A percentile compares a stretch with the other conserved stretches of the same genome.
phyloP scores from a whole-genome alignment of 2,797 vertebrate species.

The Thalassophryne amazonica region DNA sequence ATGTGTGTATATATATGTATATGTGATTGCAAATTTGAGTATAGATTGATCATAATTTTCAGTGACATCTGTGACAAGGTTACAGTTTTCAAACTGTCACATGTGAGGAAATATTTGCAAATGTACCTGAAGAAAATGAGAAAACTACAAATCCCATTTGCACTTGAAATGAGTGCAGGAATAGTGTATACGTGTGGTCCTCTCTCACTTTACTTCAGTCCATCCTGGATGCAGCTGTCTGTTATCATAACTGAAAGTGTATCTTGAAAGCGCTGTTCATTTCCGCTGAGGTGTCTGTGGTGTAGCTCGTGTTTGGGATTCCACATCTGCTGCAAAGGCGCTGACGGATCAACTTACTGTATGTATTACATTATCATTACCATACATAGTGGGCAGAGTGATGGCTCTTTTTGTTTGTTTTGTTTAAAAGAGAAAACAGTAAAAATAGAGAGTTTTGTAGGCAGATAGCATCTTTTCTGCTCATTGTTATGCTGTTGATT shows the following conservation, averaged over 20 bases:
- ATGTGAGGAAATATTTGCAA: background rate
- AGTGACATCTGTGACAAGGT: no score
- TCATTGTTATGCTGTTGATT: conserved; percentile 17
- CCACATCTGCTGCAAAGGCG: conserved; percentile 14
- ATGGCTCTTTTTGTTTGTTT: background rate
- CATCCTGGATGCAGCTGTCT: conserved; percentile 30
- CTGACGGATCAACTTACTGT: conserved; percentile 37
- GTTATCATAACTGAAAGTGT: conserved; percentile 16
- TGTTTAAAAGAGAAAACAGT: background rate
- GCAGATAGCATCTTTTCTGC: conserved; percentile 39
- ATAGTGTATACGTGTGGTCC: conserved; percentile 4
- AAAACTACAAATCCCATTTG: conserved; percentile 60
- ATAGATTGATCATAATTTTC: no score
- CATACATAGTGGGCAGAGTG: background rate
- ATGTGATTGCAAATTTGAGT: no score
- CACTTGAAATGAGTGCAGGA: conserved; percentile 49
- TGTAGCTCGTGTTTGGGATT: background rate
- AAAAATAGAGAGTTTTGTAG: conserved; percentile 2
- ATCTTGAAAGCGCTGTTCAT: conserved; percentile 15
- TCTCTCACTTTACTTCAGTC: conserved; percentile 32
- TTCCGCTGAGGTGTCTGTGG: conserved; percentile 11
- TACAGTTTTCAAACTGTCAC: background rate
- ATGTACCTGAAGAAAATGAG: background rate
- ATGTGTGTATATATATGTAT: no score
- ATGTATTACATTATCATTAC: background rate